Evolutionary conservation across 2,113 vertebrate genomes (phyloP).

Genomic region (Crotalus helleri): DNA sequence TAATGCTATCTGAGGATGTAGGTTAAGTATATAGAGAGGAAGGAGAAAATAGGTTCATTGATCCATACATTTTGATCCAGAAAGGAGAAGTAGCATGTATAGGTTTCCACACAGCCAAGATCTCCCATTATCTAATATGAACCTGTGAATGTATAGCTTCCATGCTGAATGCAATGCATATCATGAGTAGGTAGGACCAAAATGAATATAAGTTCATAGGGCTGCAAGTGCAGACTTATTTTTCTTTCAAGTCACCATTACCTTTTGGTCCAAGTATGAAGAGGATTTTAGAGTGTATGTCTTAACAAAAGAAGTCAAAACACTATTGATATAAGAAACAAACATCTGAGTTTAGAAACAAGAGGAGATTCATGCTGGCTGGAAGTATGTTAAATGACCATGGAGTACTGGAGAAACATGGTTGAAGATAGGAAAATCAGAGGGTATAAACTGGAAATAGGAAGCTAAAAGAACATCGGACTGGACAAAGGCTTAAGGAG

Average conservation of each 20-base stretch:
- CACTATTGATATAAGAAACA: background rate
- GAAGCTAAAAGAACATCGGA: background rate
- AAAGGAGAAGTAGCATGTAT: background rate
- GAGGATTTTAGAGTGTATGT: background rate
- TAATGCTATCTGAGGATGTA: background rate
- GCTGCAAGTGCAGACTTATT: background rate
- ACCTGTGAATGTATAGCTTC: background rate
- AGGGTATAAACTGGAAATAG: background rate
- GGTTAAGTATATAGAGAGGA: background rate
- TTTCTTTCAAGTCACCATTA: background rate
- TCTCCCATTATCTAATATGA: background rate
- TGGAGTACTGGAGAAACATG: background rate
- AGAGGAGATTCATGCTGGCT: background rate
- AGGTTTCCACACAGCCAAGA: background rate
- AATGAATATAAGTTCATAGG: background rate
- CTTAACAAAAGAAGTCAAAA: background rate
- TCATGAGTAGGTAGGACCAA: background rate
- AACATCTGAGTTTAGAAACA: background rate
- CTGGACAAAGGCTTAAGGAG: background rate
- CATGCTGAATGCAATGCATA: background rate
- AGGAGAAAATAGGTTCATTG: background rate
- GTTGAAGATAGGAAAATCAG: background rate
- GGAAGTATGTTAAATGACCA: background rate
- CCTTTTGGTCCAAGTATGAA: too few species aligned
- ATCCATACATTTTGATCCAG: background rate